Evolutionary conservation across 1,140 invertebrate genomes (phyloP).

Genomic region (Aphaenogaster rudis): DNA sequence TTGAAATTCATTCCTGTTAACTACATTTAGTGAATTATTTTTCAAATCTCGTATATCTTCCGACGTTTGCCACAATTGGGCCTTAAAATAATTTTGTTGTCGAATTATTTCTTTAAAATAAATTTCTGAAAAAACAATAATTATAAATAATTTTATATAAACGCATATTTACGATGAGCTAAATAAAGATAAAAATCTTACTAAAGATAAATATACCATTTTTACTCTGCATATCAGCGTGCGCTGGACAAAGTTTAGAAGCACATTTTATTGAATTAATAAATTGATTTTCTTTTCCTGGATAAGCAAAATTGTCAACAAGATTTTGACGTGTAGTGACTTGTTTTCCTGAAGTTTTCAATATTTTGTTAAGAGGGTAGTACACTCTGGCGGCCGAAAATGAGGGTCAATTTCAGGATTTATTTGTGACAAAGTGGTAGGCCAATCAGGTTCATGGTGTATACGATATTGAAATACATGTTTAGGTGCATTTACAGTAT

Average conservation of each 20-base stretch:
- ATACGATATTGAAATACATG: too few relatives aligned
- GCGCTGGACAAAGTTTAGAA: neutral
- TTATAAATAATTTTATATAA: neutral
- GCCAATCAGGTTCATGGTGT: too few relatives aligned
- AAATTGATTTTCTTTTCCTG: neutral
- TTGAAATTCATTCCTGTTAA: neutral
- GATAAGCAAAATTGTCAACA: neutral
- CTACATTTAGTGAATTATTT: neutral
- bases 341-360: neutral
- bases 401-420: too few relatives aligned
- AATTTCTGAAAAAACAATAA: neutral
- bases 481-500: too few relatives aligned
- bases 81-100: neutral
- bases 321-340: neutral
- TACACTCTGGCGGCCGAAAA: too few relatives aligned
- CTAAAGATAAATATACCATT: neutral
- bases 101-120: constrained; percentile 28
- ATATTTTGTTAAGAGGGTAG: neutral
- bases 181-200: neutral
- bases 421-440: too few relatives aligned
- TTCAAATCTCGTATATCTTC: neutral
- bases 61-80: neutral
- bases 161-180: neutral
- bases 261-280: neutral
- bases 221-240: neutral